Evolutionary conservation across 2,797 vertebrate genomes (phyloP), one percentile per base, ranked within the genome.

Genomic region (Vespertilio murinus): DNA sequence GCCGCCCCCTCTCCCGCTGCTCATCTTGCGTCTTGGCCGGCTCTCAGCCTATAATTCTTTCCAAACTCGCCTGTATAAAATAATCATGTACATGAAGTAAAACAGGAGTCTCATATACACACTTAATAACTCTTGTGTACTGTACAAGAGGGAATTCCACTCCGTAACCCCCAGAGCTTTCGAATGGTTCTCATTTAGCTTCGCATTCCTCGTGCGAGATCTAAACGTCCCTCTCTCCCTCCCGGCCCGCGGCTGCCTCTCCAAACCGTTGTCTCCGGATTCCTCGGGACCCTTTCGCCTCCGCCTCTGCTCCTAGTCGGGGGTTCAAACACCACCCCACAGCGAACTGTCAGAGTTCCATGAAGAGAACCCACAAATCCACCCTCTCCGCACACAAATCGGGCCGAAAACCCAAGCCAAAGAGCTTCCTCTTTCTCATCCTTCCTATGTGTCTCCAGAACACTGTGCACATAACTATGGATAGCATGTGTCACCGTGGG

Each of bases 1-100:
- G 77, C 96, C 94, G 7, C 61, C 95, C 96, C 96, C 96, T 61
- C 71, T 86, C 94, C 96, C 74, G 65, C 96, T 97, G 98, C 96
- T 98, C 97, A 97, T 98, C 98, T 98, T 96, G 96, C 94, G 59
- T 97, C 97, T 97, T 98, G 98, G 98, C 98, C 96, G 87, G 96
- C 96, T 98, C 97, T 97, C 98, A 98, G 97, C 93, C 97, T 97
- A 98, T 98, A 98, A 98, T 97, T 98, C 98, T 98, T 98, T 98
- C 98, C 98, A 98, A 98, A 97, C 97, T 97, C 86, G 95, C 97
- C 97, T 97, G 98, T 98, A 98, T 98, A 98, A 98, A 98, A 98
- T 98, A 98, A 98, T 98, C 98, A 98, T 97, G 98, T 98, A 98
- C 98, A 98, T 98, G 98, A 98, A 98, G 97, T 97, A 98, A 98